phyloP scores from a whole-genome alignment of 2,113 vertebrate genomes.

The Macrotus californicus region DNA sequence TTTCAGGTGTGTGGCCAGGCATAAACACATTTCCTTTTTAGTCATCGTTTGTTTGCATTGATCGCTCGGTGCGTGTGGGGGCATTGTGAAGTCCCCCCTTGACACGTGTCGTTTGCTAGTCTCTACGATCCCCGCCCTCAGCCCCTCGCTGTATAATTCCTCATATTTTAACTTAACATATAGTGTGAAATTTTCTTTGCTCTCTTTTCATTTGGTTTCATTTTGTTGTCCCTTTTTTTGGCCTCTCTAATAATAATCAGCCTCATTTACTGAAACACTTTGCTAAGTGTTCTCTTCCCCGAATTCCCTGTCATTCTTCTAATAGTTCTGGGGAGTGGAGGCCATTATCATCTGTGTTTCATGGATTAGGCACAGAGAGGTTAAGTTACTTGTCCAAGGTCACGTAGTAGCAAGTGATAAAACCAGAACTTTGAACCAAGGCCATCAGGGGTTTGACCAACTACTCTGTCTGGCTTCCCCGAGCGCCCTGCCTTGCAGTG shows the following conservation, averaged over 20 bases:
- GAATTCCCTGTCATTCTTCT: neutral
- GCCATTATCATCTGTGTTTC: neutral
- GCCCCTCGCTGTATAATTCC: neutral
- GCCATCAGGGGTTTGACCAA: neutral
- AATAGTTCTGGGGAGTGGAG: neutral
- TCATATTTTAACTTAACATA: neutral
- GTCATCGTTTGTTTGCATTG: neutral
- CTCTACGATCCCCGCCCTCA: neutral
- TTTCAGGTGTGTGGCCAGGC: neutral
- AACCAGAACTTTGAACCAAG: neutral
- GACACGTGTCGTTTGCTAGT: neutral
- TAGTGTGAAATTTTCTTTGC: neutral
- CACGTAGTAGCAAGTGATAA: neutral
- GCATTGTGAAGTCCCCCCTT: neutral
- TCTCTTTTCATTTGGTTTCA: neutral
- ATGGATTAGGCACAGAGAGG: neutral
- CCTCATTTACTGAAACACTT: neutral
- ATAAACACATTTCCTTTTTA: neutral
- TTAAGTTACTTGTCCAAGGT: neutral
- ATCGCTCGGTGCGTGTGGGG: neutral
- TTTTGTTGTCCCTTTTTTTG: neutral
- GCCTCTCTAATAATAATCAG: neutral
- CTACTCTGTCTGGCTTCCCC: neutral
- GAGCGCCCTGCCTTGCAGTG: neutral
- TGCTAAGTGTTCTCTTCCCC: neutral